A percentile compares a stretch with the other conserved stretches of the same genome.
phyloP scores from a whole-genome alignment of 92 coral and sea anemone species.

The Porites divaricata region DNA sequence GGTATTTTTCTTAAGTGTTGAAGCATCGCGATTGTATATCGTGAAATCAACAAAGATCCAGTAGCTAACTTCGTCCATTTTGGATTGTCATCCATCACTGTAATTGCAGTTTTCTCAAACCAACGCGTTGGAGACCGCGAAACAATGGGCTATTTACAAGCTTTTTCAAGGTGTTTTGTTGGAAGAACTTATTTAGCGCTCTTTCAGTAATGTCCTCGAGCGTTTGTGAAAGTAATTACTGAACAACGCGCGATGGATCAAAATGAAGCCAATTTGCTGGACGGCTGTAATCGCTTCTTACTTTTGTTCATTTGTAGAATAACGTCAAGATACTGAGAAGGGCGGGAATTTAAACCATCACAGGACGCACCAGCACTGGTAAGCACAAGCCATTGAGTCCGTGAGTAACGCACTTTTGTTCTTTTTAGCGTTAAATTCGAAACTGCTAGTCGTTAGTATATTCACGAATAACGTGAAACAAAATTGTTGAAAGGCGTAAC shows the following conservation, averaged over 20 bases:
- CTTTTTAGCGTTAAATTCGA: not conserved
- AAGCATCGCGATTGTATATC: constrained; percentile 14
- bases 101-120: constrained; percentile 13
- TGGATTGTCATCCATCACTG: constrained; percentile 1
- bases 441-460: not conserved
- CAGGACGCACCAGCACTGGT: not conserved
- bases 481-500: too few relatives aligned
- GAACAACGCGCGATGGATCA: not conserved
- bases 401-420: constrained; percentile 3
- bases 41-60: not conserved
- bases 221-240: constrained; percentile 1
- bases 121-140: not conserved
- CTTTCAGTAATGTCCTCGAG: not conserved
- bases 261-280: not conserved
- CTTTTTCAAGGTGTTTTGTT: constrained; percentile 5
- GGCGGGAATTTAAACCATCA: not conserved
- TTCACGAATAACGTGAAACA: too few relatives aligned
- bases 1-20: constrained; percentile 22
- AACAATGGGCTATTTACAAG: constrained; percentile 1
- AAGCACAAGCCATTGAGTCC: not conserved
- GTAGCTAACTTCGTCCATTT: constrained; percentile 18
- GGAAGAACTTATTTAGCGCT: not conserved
- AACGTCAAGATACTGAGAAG: not conserved
- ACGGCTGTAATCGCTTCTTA: not conserved
- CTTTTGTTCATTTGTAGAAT: not conserved